Conservation (phyloP, 2,113 vertebrate genomes). For the Paralichthys olivaceus region DNA sequence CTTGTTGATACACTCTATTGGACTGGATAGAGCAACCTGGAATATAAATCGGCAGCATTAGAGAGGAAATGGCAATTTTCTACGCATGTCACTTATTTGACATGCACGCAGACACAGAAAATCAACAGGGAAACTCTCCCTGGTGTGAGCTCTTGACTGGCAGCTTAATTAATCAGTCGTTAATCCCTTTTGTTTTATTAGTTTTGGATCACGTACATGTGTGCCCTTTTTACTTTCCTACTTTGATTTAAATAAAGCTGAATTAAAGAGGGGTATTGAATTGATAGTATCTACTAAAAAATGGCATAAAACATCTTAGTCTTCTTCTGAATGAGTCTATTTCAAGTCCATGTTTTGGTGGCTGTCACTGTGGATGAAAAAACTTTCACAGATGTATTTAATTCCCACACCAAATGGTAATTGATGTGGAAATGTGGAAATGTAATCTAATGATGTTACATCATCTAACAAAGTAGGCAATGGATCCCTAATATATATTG, state of each 20-base stretch:
- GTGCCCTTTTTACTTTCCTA: neutral
- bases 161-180: too few species aligned
- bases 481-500: too few species aligned
- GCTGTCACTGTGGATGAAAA: too few species aligned
- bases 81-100: neutral
- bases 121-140: neutral
- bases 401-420: too few species aligned
- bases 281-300: neutral
- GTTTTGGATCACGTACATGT: neutral
- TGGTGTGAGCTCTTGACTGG: neutral
- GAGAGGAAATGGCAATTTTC: neutral
- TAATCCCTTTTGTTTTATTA: neutral
- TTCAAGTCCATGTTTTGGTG: too few species aligned
- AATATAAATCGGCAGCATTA: neutral
- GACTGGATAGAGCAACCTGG: neutral
- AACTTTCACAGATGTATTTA: too few species aligned
- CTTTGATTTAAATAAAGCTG: neutral
- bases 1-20: constrained; percentile 4
- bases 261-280: neutral
- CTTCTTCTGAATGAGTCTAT: too few species aligned
- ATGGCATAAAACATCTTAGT: too few species aligned
- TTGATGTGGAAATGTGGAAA: too few species aligned
- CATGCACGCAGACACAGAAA: neutral
- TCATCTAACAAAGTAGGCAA: too few species aligned
- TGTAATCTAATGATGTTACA: too few species aligned